Evolutionary conservation across 2,888 invertebrate species (phyloP), one percentile per base, ranked within the genome.

Genomic region (Meteorus colon): DNA sequence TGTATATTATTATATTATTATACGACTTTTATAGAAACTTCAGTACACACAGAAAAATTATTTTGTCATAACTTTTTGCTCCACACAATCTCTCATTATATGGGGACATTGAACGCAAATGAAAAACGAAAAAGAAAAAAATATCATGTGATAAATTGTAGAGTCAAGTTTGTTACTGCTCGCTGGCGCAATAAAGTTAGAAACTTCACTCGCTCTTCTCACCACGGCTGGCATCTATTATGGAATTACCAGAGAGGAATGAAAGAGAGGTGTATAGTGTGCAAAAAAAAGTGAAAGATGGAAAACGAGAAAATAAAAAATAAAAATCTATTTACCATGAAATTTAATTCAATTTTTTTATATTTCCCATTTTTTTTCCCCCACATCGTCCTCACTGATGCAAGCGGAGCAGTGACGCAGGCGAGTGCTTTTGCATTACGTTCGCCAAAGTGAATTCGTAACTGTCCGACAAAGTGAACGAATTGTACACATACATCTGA

Each of bases 401-500:
- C 55, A 8, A 55, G 55, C 55, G 55, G 12, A n/a, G 63, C 63
- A 63, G 8, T 63, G n/a, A 55, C 55, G 55, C 55, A 55, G 24
- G 19, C 24, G 19, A 55, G 19, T 45, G 19, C 63, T 51, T 34
- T 51, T 60, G 65, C 74, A 66, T 78, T 74, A 76, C 74, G 34
- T 60, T 70, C 12, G 34, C 19, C 75, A 77, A 77, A 80, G 75
- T 78, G 77, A 77, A 78, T 80, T 74, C 59, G 75, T 67, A 77
- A 77, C 70, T 60, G 69, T 45, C 71, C 48, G 45, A 55, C 71
- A 72, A 75, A 76, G 75, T 74, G 67, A 60, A 65, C 51, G 73
- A 78, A 73, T 77, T 69, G 63, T 34, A 63, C 29, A 34, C 29
- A 34, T 60, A 60, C 45, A 74, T 74, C 45, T 37, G 48, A 48